phyloP scores from a whole-genome alignment of 2,113 vertebrate genomes.

The Progne subis region DNA sequence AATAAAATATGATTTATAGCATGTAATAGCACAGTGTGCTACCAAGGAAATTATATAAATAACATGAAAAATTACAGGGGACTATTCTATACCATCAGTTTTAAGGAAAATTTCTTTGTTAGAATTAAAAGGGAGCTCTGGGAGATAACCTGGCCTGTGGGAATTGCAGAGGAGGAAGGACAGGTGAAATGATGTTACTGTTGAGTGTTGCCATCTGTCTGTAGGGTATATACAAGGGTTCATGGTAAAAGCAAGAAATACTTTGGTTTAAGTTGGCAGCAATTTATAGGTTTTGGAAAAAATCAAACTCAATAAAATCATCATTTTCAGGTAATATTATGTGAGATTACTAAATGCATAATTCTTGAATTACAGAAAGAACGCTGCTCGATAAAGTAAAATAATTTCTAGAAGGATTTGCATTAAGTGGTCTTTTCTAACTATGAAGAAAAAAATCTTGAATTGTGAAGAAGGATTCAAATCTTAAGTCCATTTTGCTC shows the following conservation, averaged over 20 bases:
- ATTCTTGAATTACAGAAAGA: neutral
- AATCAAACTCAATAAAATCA: neutral
- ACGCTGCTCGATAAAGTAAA: neutral
- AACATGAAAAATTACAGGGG: conserved; percentile 6
- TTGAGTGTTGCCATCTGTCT: neutral
- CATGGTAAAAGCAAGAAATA: neutral
- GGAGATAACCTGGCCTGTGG: neutral
- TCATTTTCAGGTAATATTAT: neutral
- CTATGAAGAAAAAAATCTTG: neutral
- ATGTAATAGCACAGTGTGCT: conserved; percentile 9
- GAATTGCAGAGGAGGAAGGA: neutral
- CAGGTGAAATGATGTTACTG: neutral
- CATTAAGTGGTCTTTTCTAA: neutral
- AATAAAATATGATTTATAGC: conserved; percentile 4
- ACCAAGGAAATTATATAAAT: neutral
- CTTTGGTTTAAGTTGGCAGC: neutral
- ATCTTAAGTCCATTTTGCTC: neutral
- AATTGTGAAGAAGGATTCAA: neutral
- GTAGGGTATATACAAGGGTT: neutral
- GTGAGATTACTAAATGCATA: neutral
- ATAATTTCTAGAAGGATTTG: neutral
- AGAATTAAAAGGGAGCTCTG: neutral
- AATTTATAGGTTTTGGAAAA: neutral
- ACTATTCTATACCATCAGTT: neutral
- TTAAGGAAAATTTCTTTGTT: neutral